phyloP scores from a whole-genome alignment of 1,140 invertebrate species.

The Drosophila nigromelanica region DNA sequence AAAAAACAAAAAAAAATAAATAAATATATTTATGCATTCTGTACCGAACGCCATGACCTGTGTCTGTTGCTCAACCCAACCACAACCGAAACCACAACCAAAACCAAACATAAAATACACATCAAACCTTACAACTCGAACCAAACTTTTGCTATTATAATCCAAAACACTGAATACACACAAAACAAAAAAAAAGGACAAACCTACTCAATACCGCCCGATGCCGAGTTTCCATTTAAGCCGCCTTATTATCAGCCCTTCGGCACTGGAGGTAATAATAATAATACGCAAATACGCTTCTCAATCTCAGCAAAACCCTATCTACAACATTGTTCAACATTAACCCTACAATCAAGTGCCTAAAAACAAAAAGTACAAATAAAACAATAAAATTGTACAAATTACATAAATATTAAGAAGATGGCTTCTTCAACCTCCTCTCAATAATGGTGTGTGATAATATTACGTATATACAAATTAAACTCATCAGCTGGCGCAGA shows the following conservation, averaged over 20 bases:
- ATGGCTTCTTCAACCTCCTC: conserved; percentile 7
- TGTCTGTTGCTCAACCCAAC: conserved; percentile 54
- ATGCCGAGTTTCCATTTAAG: conserved; percentile 84
- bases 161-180: conserved; percentile 68
- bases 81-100: conserved; percentile 32
- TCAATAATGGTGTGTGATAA: conserved; percentile 68
- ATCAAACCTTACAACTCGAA: conserved; percentile 29
- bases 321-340: conserved; percentile 54
- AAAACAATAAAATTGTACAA: conserved; percentile 22
- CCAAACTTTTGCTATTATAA: conserved; percentile 50
- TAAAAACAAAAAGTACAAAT: conserved; percentile 30
- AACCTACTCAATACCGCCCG: conserved; percentile 86
- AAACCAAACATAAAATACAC: conserved; percentile 33
- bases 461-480: conserved; percentile 14
- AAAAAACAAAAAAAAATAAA: conserved; percentile 29
- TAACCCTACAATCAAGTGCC: conserved; percentile 50
- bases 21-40: conserved; percentile 60
- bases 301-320: conserved; percentile 39
- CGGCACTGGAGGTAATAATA: conserved; percentile 85
- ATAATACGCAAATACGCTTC: conserved; percentile 59
- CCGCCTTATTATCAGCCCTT: conserved; percentile 84
- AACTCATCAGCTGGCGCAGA: conserved; percentile 34
- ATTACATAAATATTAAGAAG: conserved; percentile 23
- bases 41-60: conserved; percentile 65
- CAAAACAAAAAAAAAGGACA: conserved; percentile 85